These are phyloP conservation scores for Coryphaenoides rupestris DNA, from an alignment of 2,113 vertebrate species.

Conservation along the genomic window DNA sequence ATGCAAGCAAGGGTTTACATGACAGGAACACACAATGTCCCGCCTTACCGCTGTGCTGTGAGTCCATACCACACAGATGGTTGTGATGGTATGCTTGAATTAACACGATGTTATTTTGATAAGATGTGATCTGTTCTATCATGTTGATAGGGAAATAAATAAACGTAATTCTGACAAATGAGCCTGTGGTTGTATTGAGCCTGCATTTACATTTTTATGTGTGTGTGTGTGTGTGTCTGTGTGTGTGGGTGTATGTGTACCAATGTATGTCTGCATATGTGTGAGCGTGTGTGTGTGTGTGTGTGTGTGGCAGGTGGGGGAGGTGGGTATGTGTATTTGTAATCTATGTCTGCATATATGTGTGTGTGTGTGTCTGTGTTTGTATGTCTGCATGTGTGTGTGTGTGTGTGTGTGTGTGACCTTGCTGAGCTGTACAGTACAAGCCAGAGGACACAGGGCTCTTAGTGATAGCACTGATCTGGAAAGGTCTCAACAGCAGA, in stretches of 20 bases:
- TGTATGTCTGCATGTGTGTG: conserved; percentile 2
- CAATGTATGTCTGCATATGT: neutral
- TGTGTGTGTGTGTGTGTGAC: conserved; percentile 27
- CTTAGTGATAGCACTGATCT: conserved; percentile 46
- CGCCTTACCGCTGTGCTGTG: too few species aligned
- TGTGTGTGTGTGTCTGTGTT: conserved; percentile 13
- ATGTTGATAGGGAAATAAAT: conserved; percentile 31
- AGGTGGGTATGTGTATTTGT: neutral
- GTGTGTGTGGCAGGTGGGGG: too few species aligned
- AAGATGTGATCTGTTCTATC: conserved; percentile 17
- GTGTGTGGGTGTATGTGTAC: neutral
- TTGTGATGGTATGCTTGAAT: too few species aligned
- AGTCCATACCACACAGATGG: too few species aligned
- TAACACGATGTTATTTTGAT: conserved; percentile 2
- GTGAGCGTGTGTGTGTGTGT: neutral
- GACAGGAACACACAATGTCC: too few species aligned
- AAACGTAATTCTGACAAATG: conserved; percentile 13
- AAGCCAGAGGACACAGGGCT: conserved; percentile 43
- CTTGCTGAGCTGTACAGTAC: conserved; percentile 18
- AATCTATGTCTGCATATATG: neutral
- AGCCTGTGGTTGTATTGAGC: neutral
- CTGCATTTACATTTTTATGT: neutral
- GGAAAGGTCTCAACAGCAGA: conserved; percentile 46
- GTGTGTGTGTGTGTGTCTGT: neutral
- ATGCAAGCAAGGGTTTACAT: too few species aligned